phyloP scores from a whole-genome alignment of 2,797 vertebrate genomes.

The Hippopotamyrus pictus region DNA sequence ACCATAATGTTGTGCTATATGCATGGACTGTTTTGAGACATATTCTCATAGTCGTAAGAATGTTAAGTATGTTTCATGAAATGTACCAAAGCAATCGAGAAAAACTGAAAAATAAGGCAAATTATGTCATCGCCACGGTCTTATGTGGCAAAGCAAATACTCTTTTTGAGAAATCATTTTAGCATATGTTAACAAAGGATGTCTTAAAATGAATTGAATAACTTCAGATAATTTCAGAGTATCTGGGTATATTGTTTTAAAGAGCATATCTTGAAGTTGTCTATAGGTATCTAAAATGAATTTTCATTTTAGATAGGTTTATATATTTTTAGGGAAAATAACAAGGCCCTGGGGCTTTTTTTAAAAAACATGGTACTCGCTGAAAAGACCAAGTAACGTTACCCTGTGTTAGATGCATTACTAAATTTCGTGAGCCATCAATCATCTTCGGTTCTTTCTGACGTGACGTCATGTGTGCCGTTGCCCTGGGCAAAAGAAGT shows the following conservation, averaged over 20 bases:
- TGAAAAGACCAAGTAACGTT: background rate
- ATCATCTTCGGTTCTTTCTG: background rate
- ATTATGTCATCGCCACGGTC: background rate
- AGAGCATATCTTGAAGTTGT: background rate
- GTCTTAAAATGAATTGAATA: background rate
- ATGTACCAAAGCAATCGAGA: too few relatives aligned
- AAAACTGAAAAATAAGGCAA: background rate
- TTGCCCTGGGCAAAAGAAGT: background rate
- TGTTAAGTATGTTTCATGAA: too few relatives aligned
- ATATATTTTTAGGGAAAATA: background rate
- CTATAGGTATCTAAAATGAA: background rate
- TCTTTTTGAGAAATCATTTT: background rate
- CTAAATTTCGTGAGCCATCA: background rate
- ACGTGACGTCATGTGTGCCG: background rate
- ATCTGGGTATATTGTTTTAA: background rate
- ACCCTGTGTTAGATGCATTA: background rate
- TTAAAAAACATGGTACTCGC: background rate
- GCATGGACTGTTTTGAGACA: too few relatives aligned
- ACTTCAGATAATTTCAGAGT: background rate
- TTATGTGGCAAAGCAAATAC: background rate
- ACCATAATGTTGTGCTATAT: too few relatives aligned
- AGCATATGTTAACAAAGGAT: background rate
- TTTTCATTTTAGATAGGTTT: background rate
- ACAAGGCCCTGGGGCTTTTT: background rate
- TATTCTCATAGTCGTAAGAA: too few relatives aligned